phyloP scores from a whole-genome alignment of 2,797 vertebrate genomes.

The Chrysocyon brachyurus region DNA sequence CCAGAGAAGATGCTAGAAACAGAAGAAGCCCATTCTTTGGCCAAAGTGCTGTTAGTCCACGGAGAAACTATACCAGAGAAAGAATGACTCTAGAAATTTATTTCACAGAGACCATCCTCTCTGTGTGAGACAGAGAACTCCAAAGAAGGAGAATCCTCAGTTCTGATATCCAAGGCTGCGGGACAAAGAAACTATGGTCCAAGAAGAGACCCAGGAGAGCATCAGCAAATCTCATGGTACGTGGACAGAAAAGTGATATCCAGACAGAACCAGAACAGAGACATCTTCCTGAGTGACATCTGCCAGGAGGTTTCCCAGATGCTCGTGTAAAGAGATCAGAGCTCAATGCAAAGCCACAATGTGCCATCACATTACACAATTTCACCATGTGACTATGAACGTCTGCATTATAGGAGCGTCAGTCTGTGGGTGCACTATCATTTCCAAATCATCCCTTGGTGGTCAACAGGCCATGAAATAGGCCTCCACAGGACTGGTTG shows the following conservation, averaged over 20 bases:
- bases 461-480: background rate
- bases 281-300: background rate
- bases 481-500: fast-evolving
- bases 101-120: background rate
- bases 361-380: background rate
- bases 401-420: no score
- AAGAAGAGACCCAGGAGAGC: no score
- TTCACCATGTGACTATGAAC: fast-evolving
- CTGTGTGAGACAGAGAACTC: background rate
- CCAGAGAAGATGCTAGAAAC: background rate
- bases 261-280: background rate
- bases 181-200: background rate
- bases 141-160: background rate
- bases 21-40: background rate
- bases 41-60: background rate
- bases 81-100: background rate
- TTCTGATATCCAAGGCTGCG: no score
- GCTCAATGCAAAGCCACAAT: background rate
- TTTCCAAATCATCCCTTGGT: background rate
- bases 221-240: background rate
- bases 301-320: background rate
- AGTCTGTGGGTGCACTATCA: background rate
- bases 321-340: background rate
- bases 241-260: background rate
- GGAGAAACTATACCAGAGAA: background rate